Percentiles rank a stretch among this genome's conserved stretches.
Evolutionary conservation across 30 jellyfish, hydroid and myxozoan species (phyloP).

Genomic region (Hydra vulgaris): DNA sequence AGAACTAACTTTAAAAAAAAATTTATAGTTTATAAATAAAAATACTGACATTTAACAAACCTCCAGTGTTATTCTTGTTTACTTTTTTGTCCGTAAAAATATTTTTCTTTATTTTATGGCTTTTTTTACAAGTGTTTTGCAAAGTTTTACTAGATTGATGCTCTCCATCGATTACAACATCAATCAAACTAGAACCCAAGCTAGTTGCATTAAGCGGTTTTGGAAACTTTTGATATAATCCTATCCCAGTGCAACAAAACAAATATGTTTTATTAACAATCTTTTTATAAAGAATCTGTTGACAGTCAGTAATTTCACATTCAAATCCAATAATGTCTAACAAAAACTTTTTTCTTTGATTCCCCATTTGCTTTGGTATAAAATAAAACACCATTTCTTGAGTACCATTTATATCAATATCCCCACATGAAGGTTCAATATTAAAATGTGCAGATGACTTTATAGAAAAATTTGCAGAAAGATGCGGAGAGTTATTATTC

Average conservation of each 20-base stretch:
- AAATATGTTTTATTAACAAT: slow-evolving; percentile 34
- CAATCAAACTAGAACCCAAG: background rate
- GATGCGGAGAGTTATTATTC: slow-evolving; percentile 48
- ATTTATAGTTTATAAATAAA: too few species aligned
- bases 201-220: background rate
- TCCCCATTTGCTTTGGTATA: slow-evolving; percentile 77
- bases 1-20: too few species aligned
- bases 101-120: too few species aligned
- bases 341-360: slow-evolving; percentile 34
- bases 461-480: slow-evolving; percentile 45
- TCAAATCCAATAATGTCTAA: slow-evolving; percentile 48
- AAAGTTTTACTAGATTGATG: too few species aligned
- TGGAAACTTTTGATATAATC: background rate
- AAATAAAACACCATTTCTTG: slow-evolving; percentile 51
- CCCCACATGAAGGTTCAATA: slow-evolving; percentile 45
- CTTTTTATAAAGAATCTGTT: slow-evolving; percentile 42
- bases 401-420: slow-evolving; percentile 34
- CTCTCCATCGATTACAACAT: background rate
- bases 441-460: slow-evolving; percentile 68
- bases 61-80: too few species aligned
- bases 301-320: slow-evolving; percentile 31
- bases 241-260: background rate
- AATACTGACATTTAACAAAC: too few species aligned
- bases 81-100: too few species aligned
- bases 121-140: background rate